These are phyloP conservation scores for Cliona cf. orientalis DNA, from an alignment of 37 sponge, comb jelly and placozoan genomes.

Conservation along the genomic window DNA sequence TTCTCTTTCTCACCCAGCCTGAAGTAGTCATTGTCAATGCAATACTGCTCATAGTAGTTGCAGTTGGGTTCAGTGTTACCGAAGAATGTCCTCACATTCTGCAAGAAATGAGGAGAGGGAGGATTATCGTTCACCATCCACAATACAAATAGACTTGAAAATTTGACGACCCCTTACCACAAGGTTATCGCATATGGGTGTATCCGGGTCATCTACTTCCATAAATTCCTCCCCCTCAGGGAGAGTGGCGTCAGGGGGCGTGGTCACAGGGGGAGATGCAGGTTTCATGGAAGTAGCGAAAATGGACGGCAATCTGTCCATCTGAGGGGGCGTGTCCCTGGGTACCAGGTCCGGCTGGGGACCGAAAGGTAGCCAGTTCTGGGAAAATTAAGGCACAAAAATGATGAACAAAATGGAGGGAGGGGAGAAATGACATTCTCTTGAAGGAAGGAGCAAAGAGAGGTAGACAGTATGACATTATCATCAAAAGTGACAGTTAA, in stretches of 20 bases:
- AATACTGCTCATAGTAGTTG: conserved; percentile 78
- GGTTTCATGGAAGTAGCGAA: conserved; percentile 1
- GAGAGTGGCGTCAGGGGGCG: too few relatives aligned
- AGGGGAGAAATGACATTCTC: neutral
- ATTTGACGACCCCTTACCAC: too few relatives aligned
- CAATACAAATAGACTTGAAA: too few relatives aligned
- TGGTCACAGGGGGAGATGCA: too few relatives aligned
- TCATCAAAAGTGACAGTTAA: neutral
- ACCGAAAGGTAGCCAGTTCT: conserved; percentile 54
- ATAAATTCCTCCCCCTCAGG: too few relatives aligned
- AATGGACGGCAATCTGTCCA: conserved; percentile 69
- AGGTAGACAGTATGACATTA: neutral
- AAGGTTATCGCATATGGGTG: too few relatives aligned
- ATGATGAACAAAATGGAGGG: neutral
- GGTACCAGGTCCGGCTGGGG: conserved; percentile 26
- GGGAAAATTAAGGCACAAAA: neutral
- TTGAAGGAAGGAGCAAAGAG: neutral
- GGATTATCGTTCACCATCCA: too few relatives aligned
- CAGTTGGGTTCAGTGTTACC: conserved; percentile 45
- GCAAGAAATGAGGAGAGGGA: too few relatives aligned
- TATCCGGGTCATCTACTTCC: too few relatives aligned
- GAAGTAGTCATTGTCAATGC: conserved; percentile 75
- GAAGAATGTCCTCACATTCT: conserved; percentile 37
- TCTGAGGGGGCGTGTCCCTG: conserved; percentile 32
- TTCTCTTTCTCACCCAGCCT: conserved; percentile 60